Evolutionary conservation across 1,140 invertebrate species (phyloP).

Genomic region (Drosophila varians): DNA sequence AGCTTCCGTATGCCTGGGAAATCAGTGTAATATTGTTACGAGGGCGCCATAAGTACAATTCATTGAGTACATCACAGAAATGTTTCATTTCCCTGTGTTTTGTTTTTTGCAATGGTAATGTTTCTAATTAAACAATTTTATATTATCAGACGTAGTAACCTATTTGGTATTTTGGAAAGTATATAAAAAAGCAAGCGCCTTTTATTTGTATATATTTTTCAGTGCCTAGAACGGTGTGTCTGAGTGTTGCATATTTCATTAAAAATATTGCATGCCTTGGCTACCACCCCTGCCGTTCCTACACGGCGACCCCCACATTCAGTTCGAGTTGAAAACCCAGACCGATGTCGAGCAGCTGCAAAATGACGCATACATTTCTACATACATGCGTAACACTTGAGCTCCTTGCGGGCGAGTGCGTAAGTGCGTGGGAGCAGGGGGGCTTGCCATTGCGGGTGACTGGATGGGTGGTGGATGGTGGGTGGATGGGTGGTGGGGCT

Average conservation of each 20-base stretch:
- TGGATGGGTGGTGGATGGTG: not conserved
- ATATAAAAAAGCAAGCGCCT: no score
- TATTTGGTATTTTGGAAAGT: no score
- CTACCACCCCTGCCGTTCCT: conserved; percentile 24
- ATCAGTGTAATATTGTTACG: not conserved
- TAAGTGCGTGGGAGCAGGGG: conserved; percentile 34
- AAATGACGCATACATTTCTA: not conserved
- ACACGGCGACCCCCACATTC: conserved; percentile 29
- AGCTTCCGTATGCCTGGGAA: not conserved
- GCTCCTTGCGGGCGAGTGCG: conserved; percentile 50
- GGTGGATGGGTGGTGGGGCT: not conserved
- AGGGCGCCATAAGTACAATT: not conserved
- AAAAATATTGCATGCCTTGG: conserved; percentile 70
- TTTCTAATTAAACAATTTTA: no score
- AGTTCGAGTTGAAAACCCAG: conserved; percentile 19
- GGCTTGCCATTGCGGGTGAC: not conserved
- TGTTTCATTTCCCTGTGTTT: conserved; percentile 13
- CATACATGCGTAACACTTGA: conserved; percentile 70
- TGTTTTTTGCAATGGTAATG: no score
- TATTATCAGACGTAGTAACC: no score
- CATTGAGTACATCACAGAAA: not conserved
- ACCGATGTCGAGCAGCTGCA: no score
- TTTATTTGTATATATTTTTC: conserved; percentile 2
- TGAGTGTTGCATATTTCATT: conserved; percentile 74
- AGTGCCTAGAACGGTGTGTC: conserved; percentile 17